These are phyloP conservation scores for Pantala flavescens DNA, from an alignment of 1,140 invertebrate genomes.

Conservation along the genomic window DNA sequence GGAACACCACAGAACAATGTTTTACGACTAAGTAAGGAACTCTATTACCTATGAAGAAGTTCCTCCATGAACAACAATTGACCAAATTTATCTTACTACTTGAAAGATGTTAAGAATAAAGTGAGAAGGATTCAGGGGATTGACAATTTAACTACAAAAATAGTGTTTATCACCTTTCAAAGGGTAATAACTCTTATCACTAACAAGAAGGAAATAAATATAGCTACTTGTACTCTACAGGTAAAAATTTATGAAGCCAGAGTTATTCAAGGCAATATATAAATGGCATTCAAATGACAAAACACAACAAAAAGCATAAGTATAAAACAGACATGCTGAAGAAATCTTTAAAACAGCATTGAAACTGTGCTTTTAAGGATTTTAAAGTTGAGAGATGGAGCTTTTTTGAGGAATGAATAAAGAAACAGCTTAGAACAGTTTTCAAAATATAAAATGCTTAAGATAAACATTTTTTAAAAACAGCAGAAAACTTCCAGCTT, in stretches of 20 bases:
- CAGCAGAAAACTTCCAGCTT: too few species aligned
- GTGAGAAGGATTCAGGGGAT: background rate
- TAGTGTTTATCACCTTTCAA: background rate
- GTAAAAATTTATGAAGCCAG: conserved; percentile 13
- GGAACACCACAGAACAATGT: conserved; percentile 17
- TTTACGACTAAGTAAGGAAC: conserved; percentile 16
- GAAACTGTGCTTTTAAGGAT: background rate
- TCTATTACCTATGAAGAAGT: background rate
- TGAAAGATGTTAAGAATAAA: conserved; percentile 5
- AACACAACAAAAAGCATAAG: background rate
- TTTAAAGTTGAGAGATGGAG: background rate
- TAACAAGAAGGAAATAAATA: background rate
- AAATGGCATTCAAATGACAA: background rate
- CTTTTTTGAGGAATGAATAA: too few species aligned
- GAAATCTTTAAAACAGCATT: background rate
- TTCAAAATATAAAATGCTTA: too few species aligned
- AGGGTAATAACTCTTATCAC: background rate
- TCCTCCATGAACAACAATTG: background rate
- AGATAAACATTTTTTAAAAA: too few species aligned
- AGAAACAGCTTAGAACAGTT: too few species aligned
- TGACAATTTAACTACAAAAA: background rate
- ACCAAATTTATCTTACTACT: background rate
- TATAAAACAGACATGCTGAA: conserved; percentile 1
- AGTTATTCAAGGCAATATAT: background rate
- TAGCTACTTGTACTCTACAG: background rate